phyloP scores from a whole-genome alignment of 1,140 invertebrate genomes.

The Kradibia gibbosae region DNA sequence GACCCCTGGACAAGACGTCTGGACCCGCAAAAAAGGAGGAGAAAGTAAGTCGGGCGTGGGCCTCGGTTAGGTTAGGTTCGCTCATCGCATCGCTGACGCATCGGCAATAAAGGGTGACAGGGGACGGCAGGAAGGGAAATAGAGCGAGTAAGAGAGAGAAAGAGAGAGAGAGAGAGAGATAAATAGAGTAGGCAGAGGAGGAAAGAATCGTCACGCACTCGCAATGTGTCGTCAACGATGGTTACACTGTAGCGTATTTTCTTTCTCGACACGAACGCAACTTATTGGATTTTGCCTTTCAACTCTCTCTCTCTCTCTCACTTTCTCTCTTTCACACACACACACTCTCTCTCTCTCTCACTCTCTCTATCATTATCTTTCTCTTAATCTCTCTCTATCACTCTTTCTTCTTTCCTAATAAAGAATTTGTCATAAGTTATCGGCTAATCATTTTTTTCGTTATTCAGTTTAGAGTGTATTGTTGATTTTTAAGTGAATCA shows the following conservation, averaged over 20 bases:
- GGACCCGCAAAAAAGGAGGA: not conserved
- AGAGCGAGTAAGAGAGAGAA: constrained; percentile 3
- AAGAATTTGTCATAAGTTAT: no score
- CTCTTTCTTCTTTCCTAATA: no score
- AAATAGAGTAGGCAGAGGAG: not conserved
- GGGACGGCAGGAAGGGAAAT: no score
- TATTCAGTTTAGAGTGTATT: no score
- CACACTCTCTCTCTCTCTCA: constrained; percentile 39
- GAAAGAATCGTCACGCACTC: not conserved
- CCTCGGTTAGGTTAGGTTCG: constrained; percentile 57
- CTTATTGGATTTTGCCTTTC: not conserved
- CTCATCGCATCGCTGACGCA: constrained; percentile 61
- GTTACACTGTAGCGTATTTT: not conserved
- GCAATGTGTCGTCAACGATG: not conserved
- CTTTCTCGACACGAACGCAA: not conserved
- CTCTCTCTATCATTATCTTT: not conserved
- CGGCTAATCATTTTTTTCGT: no score
- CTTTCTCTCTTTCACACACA: constrained; percentile 33
- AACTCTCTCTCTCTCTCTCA: constrained; percentile 42
- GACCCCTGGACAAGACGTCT: not conserved
- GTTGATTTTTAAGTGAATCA: no score
- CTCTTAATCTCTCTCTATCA: constrained; percentile 12
- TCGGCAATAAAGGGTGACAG: not conserved
- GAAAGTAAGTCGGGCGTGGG: constrained; percentile 11
- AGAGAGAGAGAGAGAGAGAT: constrained; percentile 19